These are phyloP conservation scores for Tokudaia tokunoshimensis DNA, from an alignment of 2,797 vertebrate species.

Conservation along the genomic window DNA sequence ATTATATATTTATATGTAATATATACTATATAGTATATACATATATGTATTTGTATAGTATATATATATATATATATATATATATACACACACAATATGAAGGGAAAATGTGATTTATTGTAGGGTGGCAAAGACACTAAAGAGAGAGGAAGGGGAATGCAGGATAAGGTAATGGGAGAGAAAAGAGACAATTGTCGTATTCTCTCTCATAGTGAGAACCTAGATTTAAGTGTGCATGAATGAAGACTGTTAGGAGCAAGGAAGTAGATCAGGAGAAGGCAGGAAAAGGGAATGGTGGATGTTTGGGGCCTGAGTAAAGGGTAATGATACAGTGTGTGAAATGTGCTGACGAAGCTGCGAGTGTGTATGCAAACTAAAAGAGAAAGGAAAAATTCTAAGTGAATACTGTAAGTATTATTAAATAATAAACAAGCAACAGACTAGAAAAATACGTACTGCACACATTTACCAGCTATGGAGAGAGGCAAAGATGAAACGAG, in stretches of 20 bases:
- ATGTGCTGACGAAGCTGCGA: background rate
- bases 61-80: background rate
- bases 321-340: background rate
- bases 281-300: background rate
- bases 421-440: slow-evolving; percentile 3
- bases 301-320: too few species aligned
- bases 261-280: background rate
- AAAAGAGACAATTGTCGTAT: too few species aligned
- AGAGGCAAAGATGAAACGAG: background rate
- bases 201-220: background rate
- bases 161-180: background rate
- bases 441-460: background rate
- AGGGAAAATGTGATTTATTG: background rate
- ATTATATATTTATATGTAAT: background rate
- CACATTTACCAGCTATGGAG: background rate
- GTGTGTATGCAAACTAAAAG: background rate
- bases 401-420: background rate
- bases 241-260: background rate
- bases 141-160: background rate
- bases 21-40: background rate
- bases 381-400: background rate
- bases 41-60: background rate
- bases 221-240: background rate
- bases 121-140: background rate
- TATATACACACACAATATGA: background rate